Evolutionary conservation across 2,888 invertebrate species (phyloP).

Genomic region (Lepetodrilus schrolli): DNA sequence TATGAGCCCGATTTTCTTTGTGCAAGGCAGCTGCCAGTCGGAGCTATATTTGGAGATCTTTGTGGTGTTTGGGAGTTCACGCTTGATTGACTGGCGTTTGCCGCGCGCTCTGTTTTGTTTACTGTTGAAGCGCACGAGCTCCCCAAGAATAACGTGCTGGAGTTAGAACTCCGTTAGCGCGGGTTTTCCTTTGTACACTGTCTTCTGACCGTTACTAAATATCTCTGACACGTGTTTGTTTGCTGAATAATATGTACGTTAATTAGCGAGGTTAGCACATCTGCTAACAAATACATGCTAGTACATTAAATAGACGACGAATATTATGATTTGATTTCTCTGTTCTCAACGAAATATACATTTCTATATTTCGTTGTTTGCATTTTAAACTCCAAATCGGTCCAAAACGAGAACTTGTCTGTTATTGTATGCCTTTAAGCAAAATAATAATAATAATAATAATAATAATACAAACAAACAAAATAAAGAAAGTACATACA

Average conservation of each 20-base stretch:
- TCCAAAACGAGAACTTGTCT: too few species aligned
- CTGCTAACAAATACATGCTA: background rate
- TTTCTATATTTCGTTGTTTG: too few species aligned
- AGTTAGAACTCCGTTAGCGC: background rate
- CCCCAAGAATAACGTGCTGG: background rate
- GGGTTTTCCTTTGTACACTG: background rate
- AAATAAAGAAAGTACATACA: too few species aligned
- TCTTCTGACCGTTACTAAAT: background rate
- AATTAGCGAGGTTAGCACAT: background rate
- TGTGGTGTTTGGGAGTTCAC: slow-evolving; percentile 18
- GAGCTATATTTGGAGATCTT: slow-evolving; percentile 26
- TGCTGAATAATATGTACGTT: too few species aligned
- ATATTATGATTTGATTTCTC: too few species aligned
- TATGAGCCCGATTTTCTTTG: background rate
- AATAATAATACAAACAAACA: too few species aligned
- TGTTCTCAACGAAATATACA: too few species aligned
- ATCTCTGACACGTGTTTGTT: too few species aligned
- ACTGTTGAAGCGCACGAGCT: slow-evolving; percentile 7
- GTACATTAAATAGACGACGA: too few species aligned
- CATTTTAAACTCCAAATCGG: too few species aligned
- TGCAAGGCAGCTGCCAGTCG: background rate
- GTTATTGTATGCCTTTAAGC: too few species aligned
- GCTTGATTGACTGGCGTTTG: background rate
- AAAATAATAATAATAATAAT: too few species aligned
- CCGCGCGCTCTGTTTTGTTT: slow-evolving; percentile 2